Base-by-base conservation (phyloP, 2,888 invertebrate genomes). In the Abscondita cerata region DNA sequence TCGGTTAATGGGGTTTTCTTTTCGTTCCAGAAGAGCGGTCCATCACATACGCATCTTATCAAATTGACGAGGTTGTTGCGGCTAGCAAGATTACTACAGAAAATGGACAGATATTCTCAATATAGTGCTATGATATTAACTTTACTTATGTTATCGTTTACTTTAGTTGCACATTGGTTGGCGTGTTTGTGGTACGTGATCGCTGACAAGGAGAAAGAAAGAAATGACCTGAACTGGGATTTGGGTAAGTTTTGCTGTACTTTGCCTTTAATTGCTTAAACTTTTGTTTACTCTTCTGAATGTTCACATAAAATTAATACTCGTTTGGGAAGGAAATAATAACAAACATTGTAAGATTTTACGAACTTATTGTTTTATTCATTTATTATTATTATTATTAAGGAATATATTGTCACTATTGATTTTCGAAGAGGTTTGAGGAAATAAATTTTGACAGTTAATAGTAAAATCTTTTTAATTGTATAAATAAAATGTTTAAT, bases 151-250 rank as follows among this genome's bases (percentile, higher is more conserved):
- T 86, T 96, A 58, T 94, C 92, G 73, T 98, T 97, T 82, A 92
- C 95, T 41, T 83, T 97, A 71, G 90, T 96, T 53, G 96, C 97
- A 1, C 97, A 98, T 81, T 97, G 97, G 97, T 84, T 97, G 65
- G 97, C 97, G 11, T 97, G 97, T 81, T 89, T 97, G 72, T 98
- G 97, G 97, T 97, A 93, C 82, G 93, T 95, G 71, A 95, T 97
- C 72, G 97, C 96, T 6, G 92, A 93, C 75, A 91, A 91, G 76
- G 96, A 96, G 80, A 86, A 90, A 67, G 85, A 88, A 52, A 83
- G 83, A 69, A 82, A 85, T 68, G 86, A 87, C 70, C 81, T 78
- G 53, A 87, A 87, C 70, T 92, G 93, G 92, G 90, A 92, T 79
- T 87, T 93, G 72, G 94, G 95, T 95, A 82, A 86, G 86, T 11